Conservation (phyloP, 1,140 invertebrate genomes). For the Oryctes rhinoceros region DNA sequence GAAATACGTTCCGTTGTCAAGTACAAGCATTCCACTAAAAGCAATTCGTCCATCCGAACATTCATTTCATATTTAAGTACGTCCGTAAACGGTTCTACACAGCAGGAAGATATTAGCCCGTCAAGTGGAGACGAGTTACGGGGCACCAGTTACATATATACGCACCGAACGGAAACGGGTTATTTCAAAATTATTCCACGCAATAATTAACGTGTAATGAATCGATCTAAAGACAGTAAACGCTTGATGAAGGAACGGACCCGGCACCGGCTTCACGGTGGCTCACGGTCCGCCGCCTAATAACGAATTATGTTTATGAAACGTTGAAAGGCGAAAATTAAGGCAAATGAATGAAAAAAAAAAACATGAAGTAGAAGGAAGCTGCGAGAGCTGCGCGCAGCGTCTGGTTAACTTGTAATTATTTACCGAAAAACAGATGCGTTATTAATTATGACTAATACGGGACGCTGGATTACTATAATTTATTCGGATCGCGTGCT, state of each 20-base stretch:
- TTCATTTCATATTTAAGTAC: neutral
- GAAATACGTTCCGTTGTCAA: too few species aligned
- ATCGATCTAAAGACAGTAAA: neutral
- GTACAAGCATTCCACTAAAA: neutral
- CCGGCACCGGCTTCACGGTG: neutral
- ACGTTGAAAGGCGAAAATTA: conserved; percentile 11
- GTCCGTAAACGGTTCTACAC: neutral
- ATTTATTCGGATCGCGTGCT: too few species aligned
- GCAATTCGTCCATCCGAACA: neutral
- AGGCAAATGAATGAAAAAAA: neutral
- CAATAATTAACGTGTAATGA: conserved; percentile 22
- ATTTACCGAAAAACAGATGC: neutral
- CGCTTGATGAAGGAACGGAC: neutral
- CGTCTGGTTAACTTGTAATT: neutral
- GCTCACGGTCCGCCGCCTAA: neutral
- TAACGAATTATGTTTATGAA: conserved; percentile 10
- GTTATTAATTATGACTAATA: conserved; percentile 11
- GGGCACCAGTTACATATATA: neutral
- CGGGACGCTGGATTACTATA: too few species aligned
- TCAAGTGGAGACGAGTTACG: neutral
- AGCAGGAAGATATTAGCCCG: neutral
- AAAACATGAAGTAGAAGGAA: neutral
- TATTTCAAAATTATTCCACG: conserved; percentile 15
- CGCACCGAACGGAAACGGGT: conserved; percentile 2
- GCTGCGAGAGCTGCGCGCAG: neutral